These are phyloP conservation scores for Crenichthys baileyi DNA, from an alignment of 2,797 vertebrate species.

Conservation along the genomic window DNA sequence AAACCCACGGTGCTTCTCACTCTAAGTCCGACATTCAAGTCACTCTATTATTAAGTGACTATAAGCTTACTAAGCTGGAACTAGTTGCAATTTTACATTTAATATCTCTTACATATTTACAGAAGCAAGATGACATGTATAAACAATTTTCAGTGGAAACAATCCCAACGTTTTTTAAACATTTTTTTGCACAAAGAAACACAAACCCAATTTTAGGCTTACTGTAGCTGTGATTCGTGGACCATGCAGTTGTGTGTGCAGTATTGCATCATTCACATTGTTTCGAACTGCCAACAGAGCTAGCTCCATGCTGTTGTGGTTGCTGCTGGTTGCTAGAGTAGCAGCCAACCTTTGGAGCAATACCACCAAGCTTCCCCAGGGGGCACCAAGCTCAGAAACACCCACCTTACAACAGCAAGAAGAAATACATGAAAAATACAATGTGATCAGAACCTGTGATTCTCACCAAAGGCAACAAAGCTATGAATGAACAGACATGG, in stretches of 20 bases:
- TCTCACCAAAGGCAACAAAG: too few relatives aligned
- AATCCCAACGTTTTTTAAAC: not conserved
- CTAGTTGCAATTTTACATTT: not conserved
- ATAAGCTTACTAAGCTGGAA: conserved; percentile 24
- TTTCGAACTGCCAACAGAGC: conserved; percentile 82
- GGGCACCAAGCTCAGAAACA: conserved; percentile 84
- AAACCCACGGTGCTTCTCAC: conserved; percentile 55
- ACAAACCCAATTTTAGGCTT: conserved; percentile 55
- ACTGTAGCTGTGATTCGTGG: conserved; percentile 87
- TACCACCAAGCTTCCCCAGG: conserved; percentile 85
- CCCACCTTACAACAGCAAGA: conserved; percentile 66
- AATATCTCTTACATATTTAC: not conserved
- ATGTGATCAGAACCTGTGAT: not conserved
- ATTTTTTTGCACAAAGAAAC: not conserved
- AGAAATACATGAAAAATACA: not conserved
- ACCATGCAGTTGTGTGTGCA: conserved; percentile 86
- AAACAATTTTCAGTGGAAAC: conserved; percentile 1
- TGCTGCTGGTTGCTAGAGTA: conserved; percentile 81
- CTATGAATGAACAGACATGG: too few relatives aligned
- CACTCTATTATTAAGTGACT: conserved; percentile 56
- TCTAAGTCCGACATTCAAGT: conserved; percentile 67
- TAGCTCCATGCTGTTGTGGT: conserved; percentile 84
- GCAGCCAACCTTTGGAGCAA: conserved; percentile 83
- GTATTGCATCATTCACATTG: conserved; percentile 86
- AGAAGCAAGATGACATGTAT: not conserved